Percentiles rank a stretch among this genome's conserved stretches.
These are phyloP conservation scores for Hypomecis atomaria DNA, from an alignment of 2,888 invertebrate genomes.

Conservation along the genomic window DNA sequence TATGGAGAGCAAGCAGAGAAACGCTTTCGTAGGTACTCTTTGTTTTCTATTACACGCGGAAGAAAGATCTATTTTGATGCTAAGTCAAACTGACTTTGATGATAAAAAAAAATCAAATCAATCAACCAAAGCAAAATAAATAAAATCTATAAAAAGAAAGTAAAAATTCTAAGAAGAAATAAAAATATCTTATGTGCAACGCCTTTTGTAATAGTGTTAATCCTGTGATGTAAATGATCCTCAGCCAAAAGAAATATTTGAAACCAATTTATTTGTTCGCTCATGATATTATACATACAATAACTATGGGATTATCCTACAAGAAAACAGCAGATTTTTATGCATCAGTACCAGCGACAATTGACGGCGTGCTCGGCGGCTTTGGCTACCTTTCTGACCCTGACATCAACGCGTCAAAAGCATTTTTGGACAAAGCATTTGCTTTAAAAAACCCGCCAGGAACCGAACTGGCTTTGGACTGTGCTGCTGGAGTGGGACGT, in stretches of 20 bases:
- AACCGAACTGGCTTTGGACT: constrained; percentile 91
- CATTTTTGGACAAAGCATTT: constrained; percentile 87
- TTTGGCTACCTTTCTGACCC: constrained; percentile 93
- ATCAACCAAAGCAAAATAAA: too few species aligned
- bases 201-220: too few species aligned
- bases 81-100: too few species aligned
- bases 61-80: too few species aligned
- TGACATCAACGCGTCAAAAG: constrained; percentile 94
- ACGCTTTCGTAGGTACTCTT: too few species aligned
- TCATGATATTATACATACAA: constrained; percentile 31
- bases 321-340: constrained; percentile 92
- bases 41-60: too few species aligned
- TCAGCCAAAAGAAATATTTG: neutral
- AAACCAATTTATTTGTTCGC: neutral
- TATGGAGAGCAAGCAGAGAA: too few species aligned
- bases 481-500: constrained; percentile 98
- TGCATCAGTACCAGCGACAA: constrained; percentile 93
- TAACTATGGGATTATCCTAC: constrained; percentile 84
- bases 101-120: too few species aligned
- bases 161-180: too few species aligned
- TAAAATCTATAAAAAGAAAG: too few species aligned
- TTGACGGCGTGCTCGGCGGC: constrained; percentile 98
- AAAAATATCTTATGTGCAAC: too few species aligned
- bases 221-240: too few species aligned
- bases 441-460: constrained; percentile 79